Base-by-base conservation (phyloP, 92 coral and sea anemone genomes). In the Diadumene lineata region DNA sequence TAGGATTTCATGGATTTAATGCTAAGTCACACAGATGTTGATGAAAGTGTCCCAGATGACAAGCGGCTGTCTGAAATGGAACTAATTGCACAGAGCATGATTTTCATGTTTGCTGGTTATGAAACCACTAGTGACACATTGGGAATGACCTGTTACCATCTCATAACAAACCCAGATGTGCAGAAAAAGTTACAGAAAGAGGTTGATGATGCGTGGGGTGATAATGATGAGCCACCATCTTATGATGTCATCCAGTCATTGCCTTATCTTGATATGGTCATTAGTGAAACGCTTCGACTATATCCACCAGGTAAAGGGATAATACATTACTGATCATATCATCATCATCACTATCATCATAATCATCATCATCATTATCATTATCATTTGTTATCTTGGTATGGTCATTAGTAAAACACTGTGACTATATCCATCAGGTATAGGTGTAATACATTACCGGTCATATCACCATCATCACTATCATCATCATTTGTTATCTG, bases 61-160 rank as follows among this genome's bases (percentile, higher is more conserved):
- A 77, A 73, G 26, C 73, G 69, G 31, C 61, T 91, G 68, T 31
- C 87, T 1, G 97, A 87, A 61, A 69, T 55, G 43, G 97, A 87
- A 70, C 67, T 90, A 15, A 56, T 87, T 32, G 92, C 87, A 23
- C 88, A 87, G 57, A 74, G 92, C 67, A 46, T 84, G 21, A 44
- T 82, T 0, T 90, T 87, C 51, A 73, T 91, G 56, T 27, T 91
- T 22, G 97, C 92, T 24, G 97, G 97, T 13, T 87, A 91, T 65
- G 97, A 91, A 61, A 87, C 92, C n/a, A 81, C 90, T 19, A 89
- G 88, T 30, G 73, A 78, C n/a, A 80, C 92, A 1, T 81, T 88
- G 29, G 74, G 86, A 11, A 72, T 91, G 18, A 57, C 68, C 2
- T 85, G 85, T 32, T 75, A 92, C 78, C 78, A 85, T 38, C 29